Percentiles rank a stretch among this genome's conserved stretches.
Evolutionary conservation across 2,113 vertebrate genomes (phyloP).

Genomic region (Nymphicus hollandicus): DNA sequence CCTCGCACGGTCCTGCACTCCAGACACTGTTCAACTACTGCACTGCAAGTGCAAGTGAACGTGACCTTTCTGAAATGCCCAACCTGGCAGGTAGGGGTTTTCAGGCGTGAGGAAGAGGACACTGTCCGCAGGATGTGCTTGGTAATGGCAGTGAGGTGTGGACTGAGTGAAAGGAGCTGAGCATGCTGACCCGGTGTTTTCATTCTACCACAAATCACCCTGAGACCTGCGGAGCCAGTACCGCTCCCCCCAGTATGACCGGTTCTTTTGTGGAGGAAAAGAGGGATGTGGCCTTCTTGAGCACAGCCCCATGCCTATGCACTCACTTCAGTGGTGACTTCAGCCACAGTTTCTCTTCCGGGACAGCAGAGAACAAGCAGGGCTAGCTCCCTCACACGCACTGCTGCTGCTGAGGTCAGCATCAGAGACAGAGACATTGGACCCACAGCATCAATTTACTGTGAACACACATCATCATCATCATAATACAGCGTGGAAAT

Average conservation of each 20-base stretch:
- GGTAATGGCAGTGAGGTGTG: not conserved
- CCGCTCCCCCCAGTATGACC: not conserved
- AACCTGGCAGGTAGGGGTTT: not conserved
- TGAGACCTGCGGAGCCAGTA: not conserved
- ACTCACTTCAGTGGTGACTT: not conserved
- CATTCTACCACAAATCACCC: not conserved
- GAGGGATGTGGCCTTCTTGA: not conserved
- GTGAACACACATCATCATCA: conserved; percentile 21
- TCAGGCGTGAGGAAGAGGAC: not conserved
- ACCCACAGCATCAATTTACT: conserved; percentile 56
- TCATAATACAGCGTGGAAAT: conserved; percentile 35
- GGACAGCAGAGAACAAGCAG: rapidly evolving
- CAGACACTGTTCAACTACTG: not conserved
- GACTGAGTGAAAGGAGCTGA: not conserved
- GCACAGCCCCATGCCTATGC: not conserved
- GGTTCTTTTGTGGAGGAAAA: not conserved
- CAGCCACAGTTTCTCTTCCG: not conserved
- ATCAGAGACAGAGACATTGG: not conserved
- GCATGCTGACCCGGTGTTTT: not conserved
- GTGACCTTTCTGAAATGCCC: not conserved
- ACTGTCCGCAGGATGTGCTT: rapidly evolving
- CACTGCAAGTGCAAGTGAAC: not conserved
- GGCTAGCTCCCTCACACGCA: not conserved
- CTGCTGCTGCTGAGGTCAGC: not conserved
- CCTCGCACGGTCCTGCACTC: not conserved